Conservation (phyloP, 2,113 vertebrate species). For the Sialia sialis region DNA sequence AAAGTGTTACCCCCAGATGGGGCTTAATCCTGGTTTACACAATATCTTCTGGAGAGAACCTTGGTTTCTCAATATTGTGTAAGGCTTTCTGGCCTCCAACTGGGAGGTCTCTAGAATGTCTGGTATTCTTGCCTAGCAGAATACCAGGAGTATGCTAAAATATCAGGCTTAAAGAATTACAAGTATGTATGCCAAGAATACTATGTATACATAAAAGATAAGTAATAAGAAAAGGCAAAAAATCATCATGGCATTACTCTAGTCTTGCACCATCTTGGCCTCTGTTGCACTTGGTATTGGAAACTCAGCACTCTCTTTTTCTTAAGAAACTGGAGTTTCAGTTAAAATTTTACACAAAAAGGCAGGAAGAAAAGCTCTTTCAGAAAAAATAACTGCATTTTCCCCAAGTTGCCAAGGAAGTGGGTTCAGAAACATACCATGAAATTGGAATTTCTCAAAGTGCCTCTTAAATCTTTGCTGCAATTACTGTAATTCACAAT, state of each 20-base stretch:
- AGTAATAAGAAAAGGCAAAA: background rate
- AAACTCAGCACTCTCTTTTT: background rate
- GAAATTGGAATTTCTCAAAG: conserved; percentile 74
- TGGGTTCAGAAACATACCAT: conserved; percentile 56
- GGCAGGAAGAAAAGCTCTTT: conserved; percentile 58
- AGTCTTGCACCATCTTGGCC: background rate
- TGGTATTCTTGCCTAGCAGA: background rate
- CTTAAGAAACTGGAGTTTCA: conserved; percentile 26
- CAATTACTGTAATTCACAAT: conserved; percentile 78
- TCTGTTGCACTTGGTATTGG: conserved; percentile 21
- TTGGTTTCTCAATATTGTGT: background rate
- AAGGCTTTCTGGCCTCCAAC: background rate
- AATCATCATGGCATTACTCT: background rate
- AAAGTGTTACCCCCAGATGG: too few relatives aligned
- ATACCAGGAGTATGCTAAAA: background rate
- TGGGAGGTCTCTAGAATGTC: too few relatives aligned
- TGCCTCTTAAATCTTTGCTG: conserved; percentile 73
- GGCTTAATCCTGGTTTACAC: background rate
- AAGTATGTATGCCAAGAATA: background rate
- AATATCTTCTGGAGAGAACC: background rate
- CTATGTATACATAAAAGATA: background rate
- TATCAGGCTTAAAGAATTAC: background rate
- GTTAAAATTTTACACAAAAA: conserved; percentile 44
- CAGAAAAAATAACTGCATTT: conserved; percentile 50
- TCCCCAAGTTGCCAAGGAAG: conserved; percentile 52